Evolutionary conservation across 2,113 vertebrate species (phyloP).

Genomic region (Gnathonemus longibarbis): DNA sequence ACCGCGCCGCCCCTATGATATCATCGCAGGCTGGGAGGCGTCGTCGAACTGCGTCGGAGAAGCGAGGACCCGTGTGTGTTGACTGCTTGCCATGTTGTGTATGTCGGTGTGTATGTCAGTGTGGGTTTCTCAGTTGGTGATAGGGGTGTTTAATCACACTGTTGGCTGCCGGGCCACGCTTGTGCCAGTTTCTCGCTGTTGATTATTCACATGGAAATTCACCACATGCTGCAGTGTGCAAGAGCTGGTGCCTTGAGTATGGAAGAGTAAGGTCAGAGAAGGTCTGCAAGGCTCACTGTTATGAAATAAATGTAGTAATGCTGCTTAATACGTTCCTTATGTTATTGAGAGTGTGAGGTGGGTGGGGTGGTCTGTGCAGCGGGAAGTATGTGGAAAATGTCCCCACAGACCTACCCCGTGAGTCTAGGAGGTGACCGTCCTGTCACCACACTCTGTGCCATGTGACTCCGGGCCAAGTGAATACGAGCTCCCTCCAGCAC

Average conservation of each 20-base stretch:
- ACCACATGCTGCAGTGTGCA: neutral
- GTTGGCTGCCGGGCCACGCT: neutral
- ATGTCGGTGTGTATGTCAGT: neutral
- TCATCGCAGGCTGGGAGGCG: neutral
- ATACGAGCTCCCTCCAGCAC: neutral
- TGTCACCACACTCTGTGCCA: neutral
- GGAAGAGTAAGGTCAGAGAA: neutral
- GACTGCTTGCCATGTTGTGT: neutral
- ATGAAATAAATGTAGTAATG: neutral
- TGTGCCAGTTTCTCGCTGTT: neutral
- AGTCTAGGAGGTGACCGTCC: neutral
- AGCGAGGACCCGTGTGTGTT: neutral
- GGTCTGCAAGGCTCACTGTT: neutral
- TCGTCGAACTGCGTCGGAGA: neutral
- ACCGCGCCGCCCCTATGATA: neutral
- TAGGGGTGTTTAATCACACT: neutral
- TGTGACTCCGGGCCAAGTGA: neutral
- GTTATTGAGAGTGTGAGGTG: neutral
- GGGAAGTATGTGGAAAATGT: neutral
- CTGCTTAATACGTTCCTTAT: neutral
- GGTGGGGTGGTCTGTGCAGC: neutral
- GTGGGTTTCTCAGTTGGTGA: neutral
- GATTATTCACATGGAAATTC: conserved; percentile 1
- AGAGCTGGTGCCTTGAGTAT: neutral
- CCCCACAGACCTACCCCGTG: neutral